These are phyloP conservation scores for Hirtodrosophila cameraria DNA, from an alignment of 2,888 invertebrate species.

Conservation along the genomic window DNA sequence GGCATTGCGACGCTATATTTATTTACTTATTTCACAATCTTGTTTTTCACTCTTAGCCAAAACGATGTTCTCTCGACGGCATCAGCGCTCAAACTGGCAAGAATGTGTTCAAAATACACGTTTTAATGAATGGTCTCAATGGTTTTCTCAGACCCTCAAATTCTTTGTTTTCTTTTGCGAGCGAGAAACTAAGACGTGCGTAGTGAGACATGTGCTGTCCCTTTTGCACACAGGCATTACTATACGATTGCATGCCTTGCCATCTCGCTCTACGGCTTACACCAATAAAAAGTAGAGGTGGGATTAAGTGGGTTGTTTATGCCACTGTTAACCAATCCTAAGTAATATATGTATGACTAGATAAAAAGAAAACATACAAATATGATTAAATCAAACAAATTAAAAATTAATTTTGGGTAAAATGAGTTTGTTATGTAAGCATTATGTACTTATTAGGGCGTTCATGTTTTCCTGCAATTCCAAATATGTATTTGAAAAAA, in stretches of 20 bases:
- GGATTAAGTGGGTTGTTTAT: conserved; percentile 11
- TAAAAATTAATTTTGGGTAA: conserved; percentile 6
- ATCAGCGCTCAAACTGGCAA: conserved; percentile 49
- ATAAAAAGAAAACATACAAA: conserved; percentile 14
- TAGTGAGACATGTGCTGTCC: background rate
- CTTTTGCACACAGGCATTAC: background rate
- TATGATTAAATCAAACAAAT: conserved; percentile 29
- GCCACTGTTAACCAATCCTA: conserved; percentile 31
- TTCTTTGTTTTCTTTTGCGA: conserved; percentile 3
- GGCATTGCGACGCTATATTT: conserved; percentile 87
- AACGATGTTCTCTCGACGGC: conserved; percentile 62
- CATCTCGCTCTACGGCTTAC: conserved; percentile 22
- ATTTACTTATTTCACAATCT: conserved; percentile 25
- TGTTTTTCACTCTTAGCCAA: conserved; percentile 14
- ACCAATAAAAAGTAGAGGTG: conserved; percentile 39
- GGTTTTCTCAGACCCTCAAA: conserved; percentile 2
- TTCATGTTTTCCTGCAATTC: too few species aligned
- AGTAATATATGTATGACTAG: conserved; percentile 10
- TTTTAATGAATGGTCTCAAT: conserved; percentile 63
- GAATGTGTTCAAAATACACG: conserved; percentile 44
- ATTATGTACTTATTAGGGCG: too few species aligned
- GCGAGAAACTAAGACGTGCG: conserved; percentile 15
- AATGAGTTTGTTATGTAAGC: background rate
- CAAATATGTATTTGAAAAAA: too few species aligned
- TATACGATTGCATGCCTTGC: background rate